These are phyloP conservation scores for Parthenolecanium corni DNA, from an alignment of 2,888 invertebrate species.

Conservation along the genomic window DNA sequence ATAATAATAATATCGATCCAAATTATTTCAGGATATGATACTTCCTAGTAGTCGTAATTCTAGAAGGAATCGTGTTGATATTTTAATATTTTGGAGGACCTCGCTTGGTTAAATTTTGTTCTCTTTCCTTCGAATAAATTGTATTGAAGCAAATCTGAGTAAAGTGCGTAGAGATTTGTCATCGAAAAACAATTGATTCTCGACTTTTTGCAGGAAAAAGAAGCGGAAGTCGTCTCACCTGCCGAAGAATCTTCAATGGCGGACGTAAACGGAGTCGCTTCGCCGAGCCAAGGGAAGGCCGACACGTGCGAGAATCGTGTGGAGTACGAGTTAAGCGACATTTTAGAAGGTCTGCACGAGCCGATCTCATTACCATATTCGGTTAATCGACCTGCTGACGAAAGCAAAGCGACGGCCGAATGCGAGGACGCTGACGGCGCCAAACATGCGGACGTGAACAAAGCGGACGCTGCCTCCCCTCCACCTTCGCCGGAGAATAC, in stretches of 20 bases:
- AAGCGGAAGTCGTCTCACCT: too few species aligned
- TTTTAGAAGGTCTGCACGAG: conserved; percentile 30
- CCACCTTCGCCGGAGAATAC: neutral
- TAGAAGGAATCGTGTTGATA: too few species aligned
- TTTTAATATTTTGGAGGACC: too few species aligned
- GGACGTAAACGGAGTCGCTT: neutral
- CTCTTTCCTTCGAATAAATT: too few species aligned
- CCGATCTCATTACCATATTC: conserved; percentile 24
- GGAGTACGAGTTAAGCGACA: conserved; percentile 30
- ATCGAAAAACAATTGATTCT: too few species aligned
- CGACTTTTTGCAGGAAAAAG: too few species aligned
- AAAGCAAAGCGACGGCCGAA: neutral
- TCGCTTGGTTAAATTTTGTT: too few species aligned
- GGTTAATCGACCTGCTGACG: neutral
- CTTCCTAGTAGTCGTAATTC: too few species aligned
- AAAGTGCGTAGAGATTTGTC: too few species aligned
- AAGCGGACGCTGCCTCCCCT: neutral
- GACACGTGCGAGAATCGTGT: neutral
- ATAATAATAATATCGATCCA: too few species aligned
- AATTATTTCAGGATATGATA: too few species aligned
- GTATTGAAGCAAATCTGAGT: too few species aligned
- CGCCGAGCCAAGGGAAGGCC: neutral
- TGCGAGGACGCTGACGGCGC: neutral
- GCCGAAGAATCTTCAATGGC: neutral
- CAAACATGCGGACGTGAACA: neutral